phyloP scores from a whole-genome alignment of 2,113 vertebrate species.

The Cochlearius cochlearius region DNA sequence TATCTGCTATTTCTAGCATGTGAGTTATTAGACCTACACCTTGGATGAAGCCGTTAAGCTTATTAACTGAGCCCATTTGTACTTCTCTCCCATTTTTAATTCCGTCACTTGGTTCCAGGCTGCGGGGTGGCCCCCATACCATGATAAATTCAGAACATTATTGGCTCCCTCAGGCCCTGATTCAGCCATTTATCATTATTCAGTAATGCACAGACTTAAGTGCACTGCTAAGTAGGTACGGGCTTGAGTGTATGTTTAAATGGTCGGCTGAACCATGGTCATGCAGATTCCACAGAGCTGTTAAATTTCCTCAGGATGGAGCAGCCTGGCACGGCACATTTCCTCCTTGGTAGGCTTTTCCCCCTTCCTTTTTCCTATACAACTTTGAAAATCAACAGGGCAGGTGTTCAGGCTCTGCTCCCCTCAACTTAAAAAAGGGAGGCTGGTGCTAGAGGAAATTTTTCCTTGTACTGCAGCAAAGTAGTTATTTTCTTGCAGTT shows the following conservation, averaged over 20 bases:
- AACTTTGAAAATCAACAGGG: neutral
- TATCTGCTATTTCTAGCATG: conserved; percentile 62
- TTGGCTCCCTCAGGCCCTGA: conserved; percentile 8
- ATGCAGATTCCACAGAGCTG: neutral
- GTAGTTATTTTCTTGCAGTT: neutral
- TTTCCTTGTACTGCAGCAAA: neutral
- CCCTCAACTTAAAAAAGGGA: neutral
- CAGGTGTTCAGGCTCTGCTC: neutral
- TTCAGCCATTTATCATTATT: conserved; percentile 26
- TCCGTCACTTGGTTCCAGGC: conserved; percentile 17
- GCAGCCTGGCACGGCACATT: neutral
- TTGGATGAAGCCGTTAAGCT: conserved; percentile 53
- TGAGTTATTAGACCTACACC: conserved; percentile 64
- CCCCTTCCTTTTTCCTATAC: neutral
- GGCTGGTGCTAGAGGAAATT: neutral
- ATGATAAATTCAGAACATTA: conserved; percentile 40
- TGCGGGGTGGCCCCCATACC: neutral
- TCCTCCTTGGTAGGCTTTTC: neutral
- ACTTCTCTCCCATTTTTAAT: conserved; percentile 62
- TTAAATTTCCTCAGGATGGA: neutral
- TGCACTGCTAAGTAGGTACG: neutral
- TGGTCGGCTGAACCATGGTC: neutral
- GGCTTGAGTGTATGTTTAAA: neutral
- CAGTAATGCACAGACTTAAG: neutral
- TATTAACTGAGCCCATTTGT: conserved; percentile 57